A percentile compares a stretch with the other conserved stretches of the same genome.
phyloP scores from a whole-genome alignment of 2,888 invertebrate species.

The Allacma fusca region DNA sequence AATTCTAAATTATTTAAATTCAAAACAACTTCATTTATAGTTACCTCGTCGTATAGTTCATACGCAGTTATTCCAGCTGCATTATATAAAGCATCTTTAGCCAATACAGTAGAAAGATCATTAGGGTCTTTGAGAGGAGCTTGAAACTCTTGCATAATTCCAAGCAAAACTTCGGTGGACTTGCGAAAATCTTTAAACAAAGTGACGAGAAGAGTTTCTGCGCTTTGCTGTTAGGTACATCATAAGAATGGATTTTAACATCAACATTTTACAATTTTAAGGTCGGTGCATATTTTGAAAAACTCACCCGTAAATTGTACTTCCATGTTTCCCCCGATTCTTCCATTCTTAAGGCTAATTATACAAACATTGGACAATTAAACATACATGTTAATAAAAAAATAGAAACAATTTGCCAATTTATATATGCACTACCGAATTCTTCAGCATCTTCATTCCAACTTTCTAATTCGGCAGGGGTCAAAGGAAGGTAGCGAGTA shows the following conservation, averaged over 20 bases:
- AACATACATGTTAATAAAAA: neutral
- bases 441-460: constrained; percentile 93
- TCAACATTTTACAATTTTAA: too few species aligned
- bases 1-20: neutral
- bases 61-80: constrained; percentile 88
- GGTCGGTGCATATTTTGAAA: too few species aligned
- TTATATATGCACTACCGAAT: constrained; percentile 70
- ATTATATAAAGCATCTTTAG: constrained; percentile 93
- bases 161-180: constrained; percentile 76
- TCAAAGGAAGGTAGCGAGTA: constrained; percentile 86
- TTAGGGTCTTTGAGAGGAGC: constrained; percentile 72
- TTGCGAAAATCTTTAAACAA: constrained; percentile 82
- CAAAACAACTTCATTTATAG: constrained; percentile 5
- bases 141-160: constrained; percentile 75
- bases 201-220: constrained; percentile 83
- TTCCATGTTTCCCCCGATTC: constrained; percentile 94
- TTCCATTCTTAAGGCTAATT: constrained; percentile 66
- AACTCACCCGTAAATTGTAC: constrained; percentile 80
- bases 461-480: constrained; percentile 80
- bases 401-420: neutral
- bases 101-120: constrained; percentile 79
- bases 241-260: too few species aligned
- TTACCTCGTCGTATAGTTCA: constrained; percentile 87
- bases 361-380: constrained; percentile 27
- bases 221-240: constrained; percentile 80